Conservation (phyloP, 2,888 invertebrate species). For the Furcula furcula region DNA sequence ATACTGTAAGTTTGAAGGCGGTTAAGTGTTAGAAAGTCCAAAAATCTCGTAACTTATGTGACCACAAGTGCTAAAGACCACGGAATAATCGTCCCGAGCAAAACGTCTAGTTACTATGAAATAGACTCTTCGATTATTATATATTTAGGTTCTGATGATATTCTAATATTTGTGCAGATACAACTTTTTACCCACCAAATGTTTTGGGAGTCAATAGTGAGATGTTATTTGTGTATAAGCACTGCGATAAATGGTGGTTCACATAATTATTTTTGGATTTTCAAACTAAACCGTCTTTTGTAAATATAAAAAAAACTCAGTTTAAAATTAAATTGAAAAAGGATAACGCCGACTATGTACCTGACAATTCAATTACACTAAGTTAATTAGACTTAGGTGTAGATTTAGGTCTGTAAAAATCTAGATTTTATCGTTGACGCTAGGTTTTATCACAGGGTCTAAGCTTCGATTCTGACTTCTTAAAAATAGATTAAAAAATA, state of each 20-base stretch:
- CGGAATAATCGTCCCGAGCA: no score
- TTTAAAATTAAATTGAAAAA: constrained; percentile 32
- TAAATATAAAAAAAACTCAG: constrained; percentile 53
- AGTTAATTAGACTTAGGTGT: constrained; percentile 68
- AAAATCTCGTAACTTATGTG: no score
- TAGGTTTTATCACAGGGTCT: constrained; percentile 77
- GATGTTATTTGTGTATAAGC: no score
- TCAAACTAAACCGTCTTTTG: constrained; percentile 41
- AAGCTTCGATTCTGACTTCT: constrained; percentile 49
- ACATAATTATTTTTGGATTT: constrained; percentile 35
- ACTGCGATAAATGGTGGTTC: no score
- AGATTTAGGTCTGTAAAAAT: constrained; percentile 65
- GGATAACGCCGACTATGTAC: constrained; percentile 72
- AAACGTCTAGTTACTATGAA: no score
- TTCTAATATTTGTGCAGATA: no score
- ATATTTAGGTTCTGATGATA: no score
- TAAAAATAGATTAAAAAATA: constrained; percentile 8
- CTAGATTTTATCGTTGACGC: constrained; percentile 68
- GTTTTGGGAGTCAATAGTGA: no score
- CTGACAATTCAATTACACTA: constrained; percentile 79
- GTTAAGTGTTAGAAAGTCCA: constrained; percentile 32
- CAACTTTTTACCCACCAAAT: no score
- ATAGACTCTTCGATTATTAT: no score
- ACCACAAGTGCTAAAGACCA: no score
- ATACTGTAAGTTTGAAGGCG: constrained; percentile 22